phyloP scores from a whole-genome alignment of 2,797 vertebrate species.

The Philypnodon macrostomus region DNA sequence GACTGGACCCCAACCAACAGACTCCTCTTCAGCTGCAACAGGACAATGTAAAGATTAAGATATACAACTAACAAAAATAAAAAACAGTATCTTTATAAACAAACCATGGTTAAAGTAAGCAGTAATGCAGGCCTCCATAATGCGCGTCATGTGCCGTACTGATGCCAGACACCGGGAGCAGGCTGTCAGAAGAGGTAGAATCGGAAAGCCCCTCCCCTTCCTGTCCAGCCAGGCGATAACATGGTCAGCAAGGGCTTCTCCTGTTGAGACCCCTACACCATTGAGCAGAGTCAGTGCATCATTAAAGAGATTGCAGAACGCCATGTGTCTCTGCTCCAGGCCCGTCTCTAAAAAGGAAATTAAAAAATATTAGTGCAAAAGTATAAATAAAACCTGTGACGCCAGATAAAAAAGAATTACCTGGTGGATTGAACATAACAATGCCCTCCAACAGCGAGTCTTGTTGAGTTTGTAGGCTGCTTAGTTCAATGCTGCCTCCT shows the following conservation, averaged over 20 bases:
- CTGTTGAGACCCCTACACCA: conserved; percentile 82
- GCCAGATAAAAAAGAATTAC: conserved; percentile 56
- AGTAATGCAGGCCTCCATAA: conserved; percentile 89
- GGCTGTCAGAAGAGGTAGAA: conserved; percentile 90
- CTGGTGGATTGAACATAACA: conserved; percentile 87
- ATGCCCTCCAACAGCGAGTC: conserved; percentile 86
- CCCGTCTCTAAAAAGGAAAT: conserved; percentile 77
- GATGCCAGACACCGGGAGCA: conserved; percentile 91
- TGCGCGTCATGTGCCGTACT: conserved; percentile 92
- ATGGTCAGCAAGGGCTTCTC: conserved; percentile 83
- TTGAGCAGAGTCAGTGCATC: conserved; percentile 89
- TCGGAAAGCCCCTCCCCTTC: conserved; percentile 80
- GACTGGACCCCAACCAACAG: conserved; percentile 89
- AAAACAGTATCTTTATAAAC: not conserved
- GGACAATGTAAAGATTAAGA: conserved; percentile 1
- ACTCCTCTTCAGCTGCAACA: conserved; percentile 72
- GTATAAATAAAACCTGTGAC: not conserved
- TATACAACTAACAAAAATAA: not conserved
- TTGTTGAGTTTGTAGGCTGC: conserved; percentile 85
- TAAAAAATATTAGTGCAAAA: not conserved
- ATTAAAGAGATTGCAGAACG: conserved; percentile 88
- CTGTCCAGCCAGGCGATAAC: conserved; percentile 84
- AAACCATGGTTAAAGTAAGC: conserved; percentile 88
- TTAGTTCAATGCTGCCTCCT: conserved; percentile 82
- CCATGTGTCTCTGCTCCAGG: conserved; percentile 88